A percentile compares a stretch with the other conserved stretches of the same genome.
These are phyloP conservation scores for Tenodera sinensis DNA, from an alignment of 2,888 invertebrate species.

Conservation along the genomic window DNA sequence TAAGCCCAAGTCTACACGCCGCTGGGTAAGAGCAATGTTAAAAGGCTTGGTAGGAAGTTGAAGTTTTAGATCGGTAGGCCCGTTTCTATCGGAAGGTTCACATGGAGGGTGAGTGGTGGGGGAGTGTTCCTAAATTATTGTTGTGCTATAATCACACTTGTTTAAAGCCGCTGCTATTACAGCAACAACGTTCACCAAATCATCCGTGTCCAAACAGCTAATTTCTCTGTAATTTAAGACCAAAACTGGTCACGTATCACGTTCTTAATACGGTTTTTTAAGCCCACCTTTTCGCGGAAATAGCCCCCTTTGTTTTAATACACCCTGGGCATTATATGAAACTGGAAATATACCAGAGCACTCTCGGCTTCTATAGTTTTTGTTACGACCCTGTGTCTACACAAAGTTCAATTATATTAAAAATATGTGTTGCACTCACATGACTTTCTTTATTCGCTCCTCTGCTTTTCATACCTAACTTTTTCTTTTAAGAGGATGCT, in stretches of 20 bases:
- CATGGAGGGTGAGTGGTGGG: not conserved
- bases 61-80: too few relatives aligned
- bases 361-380: not conserved
- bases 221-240: not conserved
- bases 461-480: too few relatives aligned
- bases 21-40: too few relatives aligned
- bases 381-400: too few relatives aligned
- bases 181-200: not conserved
- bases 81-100: not conserved
- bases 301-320: not conserved
- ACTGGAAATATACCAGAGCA: not conserved
- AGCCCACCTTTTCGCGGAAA: not conserved
- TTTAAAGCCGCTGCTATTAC: not conserved
- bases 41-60: too few relatives aligned
- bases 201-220: not conserved
- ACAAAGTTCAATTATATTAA: too few relatives aligned
- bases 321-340: not conserved
- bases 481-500: too few relatives aligned
- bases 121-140: not conserved
- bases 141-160: not conserved
- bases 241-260: not conserved
- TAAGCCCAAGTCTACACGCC: too few relatives aligned
- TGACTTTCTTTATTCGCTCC: too few relatives aligned
- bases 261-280: not conserved
- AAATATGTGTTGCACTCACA: too few relatives aligned